A percentile compares a stretch with the other conserved stretches of the same genome.
These are phyloP conservation scores for Drosophila setosimentum DNA, from an alignment of 2,888 invertebrate genomes.

Conservation along the genomic window DNA sequence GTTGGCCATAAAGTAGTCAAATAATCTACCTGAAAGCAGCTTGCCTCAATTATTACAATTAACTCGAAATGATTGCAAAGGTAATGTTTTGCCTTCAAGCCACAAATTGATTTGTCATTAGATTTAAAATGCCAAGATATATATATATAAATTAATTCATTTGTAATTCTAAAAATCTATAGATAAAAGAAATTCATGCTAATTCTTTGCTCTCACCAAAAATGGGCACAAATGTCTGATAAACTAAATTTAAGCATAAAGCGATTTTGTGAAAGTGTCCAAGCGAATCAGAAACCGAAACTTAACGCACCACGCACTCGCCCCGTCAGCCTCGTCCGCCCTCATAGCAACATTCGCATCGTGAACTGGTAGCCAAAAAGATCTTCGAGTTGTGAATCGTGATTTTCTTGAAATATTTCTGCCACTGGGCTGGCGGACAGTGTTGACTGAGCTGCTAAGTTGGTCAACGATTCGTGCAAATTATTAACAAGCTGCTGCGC, in stretches of 20 bases:
- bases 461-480: constrained; percentile 42
- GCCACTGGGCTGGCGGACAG: constrained; percentile 48
- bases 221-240: constrained; percentile 65
- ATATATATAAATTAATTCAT: neutral
- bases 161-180: neutral
- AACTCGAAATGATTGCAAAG: constrained; percentile 38
- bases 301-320: neutral
- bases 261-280: constrained; percentile 72
- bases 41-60: constrained; percentile 51
- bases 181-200: constrained; percentile 54
- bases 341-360: constrained; percentile 20
- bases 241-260: constrained; percentile 36
- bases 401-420: constrained; percentile 74
- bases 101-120: constrained; percentile 72
- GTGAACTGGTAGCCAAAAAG: constrained; percentile 27
- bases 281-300: constrained; percentile 26
- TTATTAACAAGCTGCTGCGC: constrained; percentile 48
- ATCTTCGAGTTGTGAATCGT: constrained; percentile 67
- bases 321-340: constrained; percentile 5
- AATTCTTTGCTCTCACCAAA: constrained; percentile 45
- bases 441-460: constrained; percentile 25
- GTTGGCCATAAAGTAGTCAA: constrained; percentile 45
- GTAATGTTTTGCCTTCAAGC: constrained; percentile 27
- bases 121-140: constrained; percentile 22
- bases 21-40: constrained; percentile 20